Percentiles rank a stretch among this genome's conserved stretches.
Evolutionary conservation across 2,888 invertebrate genomes (phyloP).

Genomic region (Hemithea aestivaria): DNA sequence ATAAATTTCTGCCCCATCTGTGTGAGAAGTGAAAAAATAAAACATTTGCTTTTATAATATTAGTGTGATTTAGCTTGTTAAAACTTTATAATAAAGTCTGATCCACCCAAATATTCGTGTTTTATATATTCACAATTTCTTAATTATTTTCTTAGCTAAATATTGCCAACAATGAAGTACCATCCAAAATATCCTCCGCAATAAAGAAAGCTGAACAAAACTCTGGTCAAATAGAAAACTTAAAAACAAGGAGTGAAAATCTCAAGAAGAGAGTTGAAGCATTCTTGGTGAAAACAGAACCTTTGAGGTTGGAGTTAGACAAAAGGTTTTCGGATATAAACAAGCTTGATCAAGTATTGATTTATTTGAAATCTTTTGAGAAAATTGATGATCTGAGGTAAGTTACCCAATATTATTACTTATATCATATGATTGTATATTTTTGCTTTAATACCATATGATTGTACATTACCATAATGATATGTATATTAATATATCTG

Average conservation of each 20-base stretch:
- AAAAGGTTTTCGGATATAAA: slow-evolving; percentile 64
- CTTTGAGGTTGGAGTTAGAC: slow-evolving; percentile 65
- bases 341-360: slow-evolving; percentile 78
- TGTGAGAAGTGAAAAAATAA: no score
- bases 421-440: no score
- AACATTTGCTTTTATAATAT: no score
- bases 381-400: slow-evolving; percentile 86
- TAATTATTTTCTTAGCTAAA: slow-evolving; percentile 76
- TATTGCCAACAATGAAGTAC: slow-evolving; percentile 80
- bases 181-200: slow-evolving; percentile 81
- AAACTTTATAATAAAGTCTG: slow-evolving; percentile 2
- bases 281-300: slow-evolving; percentile 59
- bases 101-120: no score
- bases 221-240: slow-evolving; percentile 65
- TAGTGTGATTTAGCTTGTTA: no score
- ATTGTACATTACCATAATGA: no score
- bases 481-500: no score
- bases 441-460: no score
- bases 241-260: slow-evolving; percentile 68
- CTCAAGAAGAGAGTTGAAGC: slow-evolving; percentile 56
- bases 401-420: background rate
- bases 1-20: no score
- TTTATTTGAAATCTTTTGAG: slow-evolving; percentile 84
- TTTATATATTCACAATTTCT: no score
- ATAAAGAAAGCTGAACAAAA: slow-evolving; percentile 81